Evolutionary conservation across 2,113 vertebrate genomes (phyloP).

Genomic region (Zapus hudsonius): DNA sequence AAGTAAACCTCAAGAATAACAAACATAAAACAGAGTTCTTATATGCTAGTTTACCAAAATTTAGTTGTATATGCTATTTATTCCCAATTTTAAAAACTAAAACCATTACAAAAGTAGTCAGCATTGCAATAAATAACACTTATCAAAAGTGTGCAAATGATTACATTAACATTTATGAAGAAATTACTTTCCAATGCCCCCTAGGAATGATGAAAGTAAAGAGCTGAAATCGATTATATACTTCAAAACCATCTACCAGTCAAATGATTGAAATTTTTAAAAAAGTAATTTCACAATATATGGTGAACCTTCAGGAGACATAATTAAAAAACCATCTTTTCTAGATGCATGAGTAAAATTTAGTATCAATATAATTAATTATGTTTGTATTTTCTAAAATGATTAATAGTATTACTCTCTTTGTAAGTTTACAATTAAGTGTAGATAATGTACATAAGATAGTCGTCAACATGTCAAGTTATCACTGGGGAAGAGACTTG

Average conservation of each 20-base stretch:
- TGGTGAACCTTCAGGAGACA: constrained; percentile 11
- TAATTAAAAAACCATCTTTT: background rate
- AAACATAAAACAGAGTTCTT: background rate
- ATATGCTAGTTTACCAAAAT: background rate
- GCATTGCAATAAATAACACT: background rate
- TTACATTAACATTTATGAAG: background rate
- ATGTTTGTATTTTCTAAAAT: background rate
- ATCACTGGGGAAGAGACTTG: background rate
- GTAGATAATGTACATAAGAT: background rate
- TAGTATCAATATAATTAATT: background rate
- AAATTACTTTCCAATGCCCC: background rate
- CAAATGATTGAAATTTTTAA: constrained; percentile 20
- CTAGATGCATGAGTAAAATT: background rate
- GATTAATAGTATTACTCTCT: background rate
- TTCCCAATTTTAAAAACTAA: background rate
- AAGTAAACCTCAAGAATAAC: background rate
- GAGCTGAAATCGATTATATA: constrained; percentile 7
- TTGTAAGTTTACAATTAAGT: background rate
- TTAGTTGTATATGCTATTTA: background rate
- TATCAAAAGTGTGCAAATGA: background rate
- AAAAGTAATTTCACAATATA: background rate
- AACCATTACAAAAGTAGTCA: background rate
- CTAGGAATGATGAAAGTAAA: constrained; percentile 17
- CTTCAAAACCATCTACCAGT: background rate
- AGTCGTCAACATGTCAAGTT: background rate